A percentile compares a stretch with the other conserved stretches of the same genome.
Evolutionary conservation across 2,113 vertebrate species (phyloP).

Genomic region (Anarrhichthys ocellatus): DNA sequence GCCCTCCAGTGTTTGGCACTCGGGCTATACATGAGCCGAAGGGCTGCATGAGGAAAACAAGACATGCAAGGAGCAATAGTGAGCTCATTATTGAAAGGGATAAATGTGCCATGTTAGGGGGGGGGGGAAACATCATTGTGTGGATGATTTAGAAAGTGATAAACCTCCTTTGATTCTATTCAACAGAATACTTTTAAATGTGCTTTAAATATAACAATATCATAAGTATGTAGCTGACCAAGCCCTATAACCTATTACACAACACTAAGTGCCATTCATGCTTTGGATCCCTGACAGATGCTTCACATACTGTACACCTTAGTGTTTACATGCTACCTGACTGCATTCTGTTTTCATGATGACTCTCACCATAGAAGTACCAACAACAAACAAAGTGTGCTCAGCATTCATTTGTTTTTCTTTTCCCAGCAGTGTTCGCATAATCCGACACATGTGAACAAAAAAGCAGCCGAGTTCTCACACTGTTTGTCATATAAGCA

Average conservation of each 20-base stretch:
- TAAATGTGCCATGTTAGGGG: neutral
- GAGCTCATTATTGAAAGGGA: neutral
- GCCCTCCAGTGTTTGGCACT: constrained; percentile 26
- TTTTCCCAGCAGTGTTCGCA: neutral
- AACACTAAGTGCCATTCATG: neutral
- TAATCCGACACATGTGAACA: neutral
- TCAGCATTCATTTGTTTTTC: neutral
- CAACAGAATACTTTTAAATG: neutral
- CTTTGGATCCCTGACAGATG: fast-evolving
- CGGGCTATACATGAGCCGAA: neutral
- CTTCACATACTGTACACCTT: neutral
- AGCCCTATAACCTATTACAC: neutral
- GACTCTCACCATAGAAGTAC: neutral
- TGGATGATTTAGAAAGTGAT: neutral
- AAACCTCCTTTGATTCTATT: neutral
- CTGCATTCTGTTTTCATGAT: neutral
- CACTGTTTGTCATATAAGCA: neutral
- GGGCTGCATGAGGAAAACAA: constrained; percentile 31
- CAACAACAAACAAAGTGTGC: constrained; percentile 21
- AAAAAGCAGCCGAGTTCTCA: constrained; percentile 13
- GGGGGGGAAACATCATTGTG: neutral
- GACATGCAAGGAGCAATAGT: constrained; percentile 5
- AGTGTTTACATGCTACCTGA: neutral
- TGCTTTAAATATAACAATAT: neutral
- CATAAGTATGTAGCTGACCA: neutral